Evolutionary conservation across 2,113 vertebrate genomes (phyloP), one percentile per base, ranked within the genome.

Genomic region (Nesospiza acunhae): DNA sequence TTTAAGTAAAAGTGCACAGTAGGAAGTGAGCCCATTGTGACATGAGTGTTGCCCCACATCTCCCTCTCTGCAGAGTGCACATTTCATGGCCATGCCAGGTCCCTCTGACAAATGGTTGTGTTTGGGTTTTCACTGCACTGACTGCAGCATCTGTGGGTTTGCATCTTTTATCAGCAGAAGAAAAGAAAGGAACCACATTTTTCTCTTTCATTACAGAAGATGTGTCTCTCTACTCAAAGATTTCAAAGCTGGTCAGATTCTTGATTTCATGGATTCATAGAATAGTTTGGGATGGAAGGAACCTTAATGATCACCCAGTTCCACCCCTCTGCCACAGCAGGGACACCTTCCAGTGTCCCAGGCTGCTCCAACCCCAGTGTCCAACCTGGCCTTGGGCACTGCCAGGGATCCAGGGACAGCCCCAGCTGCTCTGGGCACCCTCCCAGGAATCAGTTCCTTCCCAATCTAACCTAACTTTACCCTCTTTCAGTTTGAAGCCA

Each of bases 381-480:
- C 69, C 60, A 60, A 0, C 39, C 35, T 66, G 58, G 67, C 47
- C 76, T 74, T 33, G 86, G 33, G 0, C 52, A 58, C 37, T 73
- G 3, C n/a, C 78, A 83, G 87, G 53, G 39, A 53, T 82, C 37
- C 84, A 77, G 69, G 62, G 46, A 11, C 69, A 75, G 33, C 62
- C 53, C 2, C 53, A 75, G 39, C 53, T 53, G 5, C 24, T 53
- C 69, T 89, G 78, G 28, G 15, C 50, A 26, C 46, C 16, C 13
- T 67, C 0, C 1, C 16, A 68, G 53, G 9, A 4, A 12, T 1
- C 1, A n/a, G n/a, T 39, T 75, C 2, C 23, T n/a, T 2, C 28
- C 39, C 5, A 15, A 4, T 18, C 46, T 1, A 1, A 41, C 6
- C 23, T 33, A 14, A 17, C 9, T 18, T 18, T 10, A 1, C 23